A percentile compares a stretch with the other conserved stretches of the same genome.
Evolutionary conservation across 2,113 vertebrate genomes (phyloP).

Genomic region (Neoarius graeffei): DNA sequence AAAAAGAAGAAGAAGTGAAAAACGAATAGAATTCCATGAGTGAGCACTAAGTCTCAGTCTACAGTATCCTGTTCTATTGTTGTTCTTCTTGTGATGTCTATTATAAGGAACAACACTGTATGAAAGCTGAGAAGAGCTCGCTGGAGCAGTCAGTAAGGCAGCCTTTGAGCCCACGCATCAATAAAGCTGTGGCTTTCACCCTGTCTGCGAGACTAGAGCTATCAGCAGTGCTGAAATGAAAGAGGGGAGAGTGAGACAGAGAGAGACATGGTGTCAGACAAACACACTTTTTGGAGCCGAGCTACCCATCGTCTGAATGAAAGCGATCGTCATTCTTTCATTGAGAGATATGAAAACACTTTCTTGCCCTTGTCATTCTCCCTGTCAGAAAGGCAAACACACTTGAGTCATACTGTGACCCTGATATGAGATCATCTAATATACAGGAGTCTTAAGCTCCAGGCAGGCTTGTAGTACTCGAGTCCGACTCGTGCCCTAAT

Average conservation of each 20-base stretch:
- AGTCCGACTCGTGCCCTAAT: no score
- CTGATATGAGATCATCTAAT: background rate
- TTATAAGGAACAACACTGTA: conserved; percentile 53
- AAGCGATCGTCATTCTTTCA: conserved; percentile 1
- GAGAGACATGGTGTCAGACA: conserved; percentile 31
- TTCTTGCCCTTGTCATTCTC: background rate
- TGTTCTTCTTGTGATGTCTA: conserved; percentile 48
- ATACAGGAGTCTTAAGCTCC: no score
- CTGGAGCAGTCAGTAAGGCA: conserved; percentile 46
- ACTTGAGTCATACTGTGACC: conserved; percentile 2
- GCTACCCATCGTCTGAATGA: conserved; percentile 12
- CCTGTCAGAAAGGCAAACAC: conserved; percentile 12
- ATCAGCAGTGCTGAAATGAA: conserved; percentile 39
- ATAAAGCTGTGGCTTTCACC: conserved; percentile 54
- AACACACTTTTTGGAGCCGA: background rate
- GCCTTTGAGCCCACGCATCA: conserved; percentile 59
- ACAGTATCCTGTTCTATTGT: conserved; percentile 49
- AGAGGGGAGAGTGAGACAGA: conserved; percentile 21
- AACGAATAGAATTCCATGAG: conserved; percentile 38
- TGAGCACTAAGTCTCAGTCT: conserved; percentile 40
- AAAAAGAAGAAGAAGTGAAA: background rate
- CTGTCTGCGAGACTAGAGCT: conserved; percentile 42
- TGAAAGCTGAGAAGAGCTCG: conserved; percentile 45
- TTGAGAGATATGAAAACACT: conserved; percentile 21
- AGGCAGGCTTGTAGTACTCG: no score